Evolutionary conservation across 2,888 invertebrate species (phyloP).

Genomic region (Sarcophaga variegata): DNA sequence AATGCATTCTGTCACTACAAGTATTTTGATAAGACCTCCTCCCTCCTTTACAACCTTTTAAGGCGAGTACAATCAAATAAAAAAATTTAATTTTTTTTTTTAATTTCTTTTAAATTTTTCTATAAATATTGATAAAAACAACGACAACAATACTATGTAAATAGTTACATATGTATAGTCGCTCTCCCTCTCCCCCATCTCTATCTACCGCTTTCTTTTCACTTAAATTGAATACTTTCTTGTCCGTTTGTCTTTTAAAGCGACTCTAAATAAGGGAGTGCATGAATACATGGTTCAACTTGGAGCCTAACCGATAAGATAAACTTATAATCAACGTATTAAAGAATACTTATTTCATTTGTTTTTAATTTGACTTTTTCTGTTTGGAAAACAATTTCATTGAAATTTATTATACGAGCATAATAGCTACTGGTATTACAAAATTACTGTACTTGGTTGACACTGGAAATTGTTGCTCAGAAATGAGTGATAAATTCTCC

Average conservation of each 20-base stretch:
- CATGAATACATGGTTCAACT: neutral
- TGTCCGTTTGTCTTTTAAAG: too few relatives aligned
- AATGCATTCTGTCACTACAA: neutral
- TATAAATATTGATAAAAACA: too few relatives aligned
- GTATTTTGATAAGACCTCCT: neutral
- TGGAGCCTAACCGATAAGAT: constrained; percentile 22
- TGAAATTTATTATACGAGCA: neutral
- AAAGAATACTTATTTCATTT: neutral
- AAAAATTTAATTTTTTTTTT: too few relatives aligned
- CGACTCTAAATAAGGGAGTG: neutral
- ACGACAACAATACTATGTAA: too few relatives aligned
- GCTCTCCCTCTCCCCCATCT: too few relatives aligned
- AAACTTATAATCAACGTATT: constrained; percentile 2
- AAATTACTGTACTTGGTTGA: neutral
- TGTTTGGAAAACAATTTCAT: neutral
- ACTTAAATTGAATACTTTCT: too few relatives aligned
- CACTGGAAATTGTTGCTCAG: neutral
- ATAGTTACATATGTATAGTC: too few relatives aligned
- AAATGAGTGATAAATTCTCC: too few relatives aligned
- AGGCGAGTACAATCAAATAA: neutral
- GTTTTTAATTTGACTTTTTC: neutral
- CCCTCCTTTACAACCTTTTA: neutral
- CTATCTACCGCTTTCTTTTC: too few relatives aligned
- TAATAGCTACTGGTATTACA: neutral
- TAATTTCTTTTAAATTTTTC: too few relatives aligned